phyloP scores from a whole-genome alignment of 1,140 invertebrate genomes.

The Andricus grossulariae region DNA sequence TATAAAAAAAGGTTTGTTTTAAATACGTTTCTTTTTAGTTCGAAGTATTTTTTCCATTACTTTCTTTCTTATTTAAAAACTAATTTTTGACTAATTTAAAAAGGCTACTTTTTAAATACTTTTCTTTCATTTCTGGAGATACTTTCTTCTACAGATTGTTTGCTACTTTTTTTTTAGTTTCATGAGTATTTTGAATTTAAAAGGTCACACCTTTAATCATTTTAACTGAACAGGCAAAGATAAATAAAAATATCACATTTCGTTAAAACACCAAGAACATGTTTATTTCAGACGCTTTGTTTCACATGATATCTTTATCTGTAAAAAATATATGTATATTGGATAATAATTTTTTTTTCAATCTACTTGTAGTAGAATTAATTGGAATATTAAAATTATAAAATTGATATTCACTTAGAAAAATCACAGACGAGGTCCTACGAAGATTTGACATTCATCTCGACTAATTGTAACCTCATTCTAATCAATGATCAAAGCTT shows the following conservation, averaged over 20 bases:
- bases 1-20: too few species aligned
- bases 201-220: neutral
- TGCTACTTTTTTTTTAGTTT: too few species aligned
- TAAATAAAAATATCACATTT: neutral
- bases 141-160: too few species aligned
- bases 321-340: slow-evolving; percentile 48
- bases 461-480: slow-evolving; percentile 35
- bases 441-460: slow-evolving; percentile 33
- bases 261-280: slow-evolving; percentile 33
- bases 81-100: too few species aligned
- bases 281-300: slow-evolving; percentile 54
- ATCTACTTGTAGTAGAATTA: slow-evolving; percentile 29
- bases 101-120: too few species aligned
- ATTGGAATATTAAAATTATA: slow-evolving; percentile 35
- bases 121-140: too few species aligned
- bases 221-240: neutral
- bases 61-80: too few species aligned
- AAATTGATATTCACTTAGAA: slow-evolving; percentile 32
- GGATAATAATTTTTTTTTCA: slow-evolving; percentile 17
- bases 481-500: slow-evolving; percentile 35
- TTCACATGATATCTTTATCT: slow-evolving; percentile 44
- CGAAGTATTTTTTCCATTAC: too few species aligned
- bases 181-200: too few species aligned
- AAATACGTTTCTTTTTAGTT: too few species aligned
- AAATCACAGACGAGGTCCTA: neutral